Base-by-base conservation (phyloP, 2,888 invertebrate species). In the Habrosyne pyritoides region DNA sequence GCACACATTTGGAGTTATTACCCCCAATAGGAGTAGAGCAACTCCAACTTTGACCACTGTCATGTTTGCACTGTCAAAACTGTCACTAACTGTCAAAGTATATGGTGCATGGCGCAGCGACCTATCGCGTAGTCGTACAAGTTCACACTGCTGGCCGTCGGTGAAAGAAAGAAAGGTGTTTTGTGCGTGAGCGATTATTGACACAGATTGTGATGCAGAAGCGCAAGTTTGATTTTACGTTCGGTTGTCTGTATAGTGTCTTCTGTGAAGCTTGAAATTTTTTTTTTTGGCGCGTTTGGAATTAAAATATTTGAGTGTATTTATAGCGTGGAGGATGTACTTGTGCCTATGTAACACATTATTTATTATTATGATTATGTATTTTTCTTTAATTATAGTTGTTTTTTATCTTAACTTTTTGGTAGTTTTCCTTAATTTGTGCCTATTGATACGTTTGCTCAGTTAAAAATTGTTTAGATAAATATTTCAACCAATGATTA, bases 161-260 rank as follows among this genome's bases (percentile, higher is more conserved):
- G 77, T 71, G 78, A 79, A 78, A 76, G 80, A 86, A 82, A 85
- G 88, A 84, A 87, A 87, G 87, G 79, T 77, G 66, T 63, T 68
- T 61, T 69, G 78, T 75, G 77, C 65, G 68, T 56, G 71, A 67
- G 68, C 56, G 57, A 46, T 14, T 50, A 50, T 50, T 24, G 10
- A 42, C 67, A 71, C 53, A 60, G 73, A 75, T 14, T 57, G 64
- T 28, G 21, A 47, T 42, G 56, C 28, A 60, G 68, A 63, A 48
- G 57, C n/a, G 64, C 53, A 55, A 18, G 42, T 42, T 42, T 42
- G 42, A 18, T 1, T 42, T 14, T 24, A n/a, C n/a, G 10, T 3
- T 28, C 2, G 28, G 28, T 8, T 28, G 10, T 7, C 28, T 28
- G 10, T 1, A 10, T 28, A 10, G 2, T 28, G 6, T 28, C 2